Base-by-base conservation (phyloP, 2,113 vertebrate genomes). In the Tyto alba region DNA sequence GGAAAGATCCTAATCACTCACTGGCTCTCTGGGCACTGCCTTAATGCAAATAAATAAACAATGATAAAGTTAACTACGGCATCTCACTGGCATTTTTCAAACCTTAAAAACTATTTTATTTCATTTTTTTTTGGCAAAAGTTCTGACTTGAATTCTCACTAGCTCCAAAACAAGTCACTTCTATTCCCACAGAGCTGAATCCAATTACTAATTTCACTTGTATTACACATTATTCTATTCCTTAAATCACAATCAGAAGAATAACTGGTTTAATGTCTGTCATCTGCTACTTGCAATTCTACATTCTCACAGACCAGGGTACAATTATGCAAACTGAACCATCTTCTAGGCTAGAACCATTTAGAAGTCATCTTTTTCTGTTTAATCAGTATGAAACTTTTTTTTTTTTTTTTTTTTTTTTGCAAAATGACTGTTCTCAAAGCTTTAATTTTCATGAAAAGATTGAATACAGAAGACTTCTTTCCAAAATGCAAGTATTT, bases 231-330 rank as follows among this genome's bases (percentile, higher is more conserved):
- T 85, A 64, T 94, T 95, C 85, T 89, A 15, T 67, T 90, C 72
- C 82, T 95, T 94, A 95, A 93, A 82, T 96, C 93, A 79, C 59
- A 94, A 47, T 76, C 88, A 89, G 91, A 97, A 72, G 53, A 95
- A 78, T 82, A 95, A 92, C 85, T 87, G 56, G 88, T 93, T 95
- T 86, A 84, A 79, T 85, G 66, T 88, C 75, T 59, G 32, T 97
- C 90, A 95, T 81, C 94, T 96, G 84, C 88, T 86, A 66, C 92
- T 95, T 88, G 60, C 48, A 90, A 67, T 88, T 90, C 78, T 69
- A 59, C 43, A 85, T 0, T 76, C 75, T 88, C 90, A 92, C 12
- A 94, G 92, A 78, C 91, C 67, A 73, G 53, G 74, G 88, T 86
- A 88, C 63, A 88, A 64, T 90, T 93, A 64, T 80, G 29, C 62